Evolutionary conservation across 2,113 vertebrate species (phyloP).

Genomic region (Syngnathus floridae): DNA sequence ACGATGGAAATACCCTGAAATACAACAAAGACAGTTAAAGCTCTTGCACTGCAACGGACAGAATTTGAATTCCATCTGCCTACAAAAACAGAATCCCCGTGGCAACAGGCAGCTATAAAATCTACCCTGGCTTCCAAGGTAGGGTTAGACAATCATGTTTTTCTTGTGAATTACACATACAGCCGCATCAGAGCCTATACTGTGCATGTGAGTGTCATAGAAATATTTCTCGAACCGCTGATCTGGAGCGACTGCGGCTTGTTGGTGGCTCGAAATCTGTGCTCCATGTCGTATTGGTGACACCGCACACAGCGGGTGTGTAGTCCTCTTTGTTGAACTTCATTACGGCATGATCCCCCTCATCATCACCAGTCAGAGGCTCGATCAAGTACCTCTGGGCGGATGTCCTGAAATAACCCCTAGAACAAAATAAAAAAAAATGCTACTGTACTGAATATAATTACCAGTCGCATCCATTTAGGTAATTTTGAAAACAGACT

Average conservation of each 20-base stretch:
- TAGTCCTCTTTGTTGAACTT: slow-evolving; percentile 25
- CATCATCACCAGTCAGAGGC: slow-evolving; percentile 51
- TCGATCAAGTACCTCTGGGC: slow-evolving; percentile 71
- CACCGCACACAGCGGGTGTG: slow-evolving; percentile 61
- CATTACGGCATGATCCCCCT: slow-evolving; percentile 62
- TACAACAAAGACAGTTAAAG: background rate
- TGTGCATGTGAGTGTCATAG: background rate
- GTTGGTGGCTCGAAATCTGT: slow-evolving; percentile 51
- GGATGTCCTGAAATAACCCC: slow-evolving; percentile 70
- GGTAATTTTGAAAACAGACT: background rate
- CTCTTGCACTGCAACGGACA: background rate
- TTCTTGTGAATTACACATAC: background rate
- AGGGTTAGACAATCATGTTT: background rate
- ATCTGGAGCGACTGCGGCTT: slow-evolving; percentile 56
- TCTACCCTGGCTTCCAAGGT: background rate
- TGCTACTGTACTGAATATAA: background rate
- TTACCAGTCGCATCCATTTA: background rate
- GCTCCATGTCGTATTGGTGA: slow-evolving; percentile 71
- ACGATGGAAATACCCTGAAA: slow-evolving; percentile 54
- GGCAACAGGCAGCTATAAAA: background rate
- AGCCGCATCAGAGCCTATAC: background rate
- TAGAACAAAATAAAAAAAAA: slow-evolving; percentile 24
- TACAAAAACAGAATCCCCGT: background rate
- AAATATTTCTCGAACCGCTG: slow-evolving; percentile 37
- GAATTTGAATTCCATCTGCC: background rate